A percentile compares a stretch with the other conserved stretches of the same genome.
These are phyloP conservation scores for Frankliniella intonsa DNA, from an alignment of 2,888 invertebrate genomes.

Conservation along the genomic window DNA sequence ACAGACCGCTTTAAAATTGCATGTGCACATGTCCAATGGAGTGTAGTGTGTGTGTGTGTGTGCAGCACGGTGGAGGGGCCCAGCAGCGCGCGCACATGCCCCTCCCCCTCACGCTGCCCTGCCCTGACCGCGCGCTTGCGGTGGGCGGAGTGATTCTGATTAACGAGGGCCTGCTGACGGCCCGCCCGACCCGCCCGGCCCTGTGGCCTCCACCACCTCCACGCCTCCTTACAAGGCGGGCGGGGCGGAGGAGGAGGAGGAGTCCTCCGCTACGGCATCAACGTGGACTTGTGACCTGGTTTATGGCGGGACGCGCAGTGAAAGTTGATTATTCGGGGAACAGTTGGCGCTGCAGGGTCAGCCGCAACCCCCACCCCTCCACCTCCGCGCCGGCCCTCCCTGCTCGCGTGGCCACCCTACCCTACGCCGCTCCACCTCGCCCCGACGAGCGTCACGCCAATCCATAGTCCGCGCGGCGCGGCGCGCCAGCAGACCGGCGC, in stretches of 20 bases:
- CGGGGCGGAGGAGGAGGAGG: neutral
- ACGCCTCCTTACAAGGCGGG: neutral
- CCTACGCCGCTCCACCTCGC: neutral
- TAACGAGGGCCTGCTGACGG: neutral
- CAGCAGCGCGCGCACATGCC: too few species aligned
- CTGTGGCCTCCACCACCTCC: too few species aligned
- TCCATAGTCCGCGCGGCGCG: neutral
- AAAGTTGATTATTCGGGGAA: conserved; percentile 13
- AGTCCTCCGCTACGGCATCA: neutral
- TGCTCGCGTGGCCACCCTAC: neutral
- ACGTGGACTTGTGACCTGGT: conserved; percentile 11
- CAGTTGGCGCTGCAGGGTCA: neutral
- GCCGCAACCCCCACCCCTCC: neutral
- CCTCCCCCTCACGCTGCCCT: too few species aligned
- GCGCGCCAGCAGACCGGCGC: too few species aligned
- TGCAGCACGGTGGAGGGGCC: too few species aligned
- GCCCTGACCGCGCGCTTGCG: too few species aligned
- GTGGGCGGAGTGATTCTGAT: neutral
- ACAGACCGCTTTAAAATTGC: neutral
- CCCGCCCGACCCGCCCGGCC: too few species aligned
- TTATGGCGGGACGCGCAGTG: conserved; percentile 20
- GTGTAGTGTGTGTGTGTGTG: too few species aligned
- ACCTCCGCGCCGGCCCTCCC: neutral
- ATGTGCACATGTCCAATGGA: neutral
- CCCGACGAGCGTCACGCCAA: neutral